These are phyloP conservation scores for Tauraco erythrolophus DNA, from an alignment of 2,113 vertebrate species.

Conservation along the genomic window DNA sequence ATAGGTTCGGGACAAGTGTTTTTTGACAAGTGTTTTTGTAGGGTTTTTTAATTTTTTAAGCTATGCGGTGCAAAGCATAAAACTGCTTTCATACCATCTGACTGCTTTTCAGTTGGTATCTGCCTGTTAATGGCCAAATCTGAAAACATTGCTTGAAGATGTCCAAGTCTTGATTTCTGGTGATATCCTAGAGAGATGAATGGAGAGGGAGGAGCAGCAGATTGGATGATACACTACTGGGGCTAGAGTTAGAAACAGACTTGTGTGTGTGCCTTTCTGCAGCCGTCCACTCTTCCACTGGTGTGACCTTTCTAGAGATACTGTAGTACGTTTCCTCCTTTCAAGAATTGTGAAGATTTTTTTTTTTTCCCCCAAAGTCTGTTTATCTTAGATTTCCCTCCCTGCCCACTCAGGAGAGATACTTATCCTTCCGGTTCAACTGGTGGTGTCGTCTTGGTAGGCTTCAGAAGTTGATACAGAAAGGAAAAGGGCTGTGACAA, in stretches of 20 bases:
- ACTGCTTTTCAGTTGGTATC: not conserved
- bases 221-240: not conserved
- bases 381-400: not conserved
- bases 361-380: not conserved
- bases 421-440: not conserved
- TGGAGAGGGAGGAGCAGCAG: not conserved
- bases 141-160: not conserved
- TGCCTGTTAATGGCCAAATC: not conserved
- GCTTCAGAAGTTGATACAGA: not conserved
- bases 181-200: not conserved
- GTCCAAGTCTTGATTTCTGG: not conserved
- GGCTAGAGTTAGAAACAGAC: not conserved
- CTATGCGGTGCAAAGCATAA: not conserved
- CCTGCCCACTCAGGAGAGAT: not conserved
- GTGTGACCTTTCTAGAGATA: not conserved
- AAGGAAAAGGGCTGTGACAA: not conserved
- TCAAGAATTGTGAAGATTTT: not conserved
- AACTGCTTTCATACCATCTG: too few species aligned
- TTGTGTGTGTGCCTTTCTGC: not conserved
- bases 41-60: not conserved
- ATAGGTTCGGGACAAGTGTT: rapidly evolving
- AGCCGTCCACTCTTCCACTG: not conserved
- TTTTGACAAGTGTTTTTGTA: not conserved
- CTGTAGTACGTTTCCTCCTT: not conserved
- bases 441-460: not conserved